A percentile compares a stretch with the other conserved stretches of the same genome.
Conservation (phyloP, 2,888 invertebrate genomes). For the Rambutsinella grinnellia region DNA sequence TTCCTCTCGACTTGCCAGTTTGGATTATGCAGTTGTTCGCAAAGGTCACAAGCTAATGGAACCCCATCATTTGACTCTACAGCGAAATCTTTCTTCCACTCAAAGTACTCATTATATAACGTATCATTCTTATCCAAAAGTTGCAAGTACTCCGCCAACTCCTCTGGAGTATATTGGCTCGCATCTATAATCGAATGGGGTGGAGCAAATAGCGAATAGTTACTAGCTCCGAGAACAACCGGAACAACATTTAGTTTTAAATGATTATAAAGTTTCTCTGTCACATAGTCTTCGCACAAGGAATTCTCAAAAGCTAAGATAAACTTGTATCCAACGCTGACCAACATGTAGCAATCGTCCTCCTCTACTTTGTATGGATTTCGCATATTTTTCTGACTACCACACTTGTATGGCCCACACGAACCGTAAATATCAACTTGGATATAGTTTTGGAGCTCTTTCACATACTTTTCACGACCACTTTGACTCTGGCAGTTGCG, state of each 20-base stretch:
- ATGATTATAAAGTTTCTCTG: slow-evolving; percentile 49
- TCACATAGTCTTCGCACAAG: slow-evolving; percentile 51
- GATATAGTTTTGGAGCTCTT: slow-evolving; percentile 30
- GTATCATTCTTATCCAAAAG: slow-evolving; percentile 40
- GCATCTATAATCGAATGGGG: slow-evolving; percentile 49
- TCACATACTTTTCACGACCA: slow-evolving; percentile 42
- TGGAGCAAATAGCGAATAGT: slow-evolving; percentile 34
- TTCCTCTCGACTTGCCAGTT: slow-evolving; percentile 60
- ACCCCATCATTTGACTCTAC: slow-evolving; percentile 17
- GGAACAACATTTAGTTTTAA: slow-evolving; percentile 39
- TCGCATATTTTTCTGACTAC: slow-evolving; percentile 63
- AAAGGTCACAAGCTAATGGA: slow-evolving; percentile 63
- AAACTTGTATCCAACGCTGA: slow-evolving; percentile 38
- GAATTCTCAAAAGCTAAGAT: slow-evolving; percentile 54
- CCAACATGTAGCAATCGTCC: slow-evolving; percentile 69
- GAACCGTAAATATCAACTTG: slow-evolving; percentile 47
- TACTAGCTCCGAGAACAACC: slow-evolving; percentile 33
- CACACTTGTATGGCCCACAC: slow-evolving; percentile 36
- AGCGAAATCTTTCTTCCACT: slow-evolving; percentile 38
- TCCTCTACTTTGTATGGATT: slow-evolving; percentile 66
- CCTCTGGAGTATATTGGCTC: slow-evolving; percentile 17
- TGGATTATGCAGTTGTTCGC: slow-evolving; percentile 62
- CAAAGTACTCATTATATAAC: slow-evolving; percentile 50
- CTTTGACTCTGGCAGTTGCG: slow-evolving; percentile 37
- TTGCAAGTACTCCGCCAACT: slow-evolving; percentile 40